Percentiles rank a stretch among this genome's conserved stretches.
These are phyloP conservation scores for Drosophila cognata DNA, from an alignment of 2,888 invertebrate genomes.

Conservation along the genomic window DNA sequence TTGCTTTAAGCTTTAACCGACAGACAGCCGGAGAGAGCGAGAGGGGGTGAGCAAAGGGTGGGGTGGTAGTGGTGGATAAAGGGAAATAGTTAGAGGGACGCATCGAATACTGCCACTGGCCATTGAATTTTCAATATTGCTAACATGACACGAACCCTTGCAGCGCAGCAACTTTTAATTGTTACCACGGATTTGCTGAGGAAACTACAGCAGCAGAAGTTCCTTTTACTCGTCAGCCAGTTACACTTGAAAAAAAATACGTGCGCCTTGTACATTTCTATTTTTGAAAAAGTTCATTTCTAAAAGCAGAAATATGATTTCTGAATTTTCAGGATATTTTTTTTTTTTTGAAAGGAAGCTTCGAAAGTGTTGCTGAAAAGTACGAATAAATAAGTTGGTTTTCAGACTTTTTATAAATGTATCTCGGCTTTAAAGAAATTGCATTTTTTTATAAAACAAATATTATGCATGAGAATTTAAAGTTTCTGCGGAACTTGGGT, in stretches of 20 bases:
- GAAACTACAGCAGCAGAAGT: slow-evolving; percentile 1
- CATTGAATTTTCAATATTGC: slow-evolving; percentile 53
- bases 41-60: neutral
- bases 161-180: slow-evolving; percentile 69
- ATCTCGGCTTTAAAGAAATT: neutral
- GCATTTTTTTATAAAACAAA: neutral
- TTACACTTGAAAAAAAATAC: neutral
- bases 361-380: neutral
- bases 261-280: neutral
- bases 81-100: slow-evolving; percentile 1
- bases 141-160: slow-evolving; percentile 51
- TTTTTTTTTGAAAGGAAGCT: neutral
- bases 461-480: neutral
- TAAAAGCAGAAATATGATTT: neutral
- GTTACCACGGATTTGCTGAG: slow-evolving; percentile 64
- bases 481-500: no score
- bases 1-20: slow-evolving; percentile 37
- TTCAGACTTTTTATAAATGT: neutral
- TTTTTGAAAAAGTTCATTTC: neutral
- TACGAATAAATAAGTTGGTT: neutral
- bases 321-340: neutral
- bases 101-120: slow-evolving; percentile 32
- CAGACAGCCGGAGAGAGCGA: neutral
- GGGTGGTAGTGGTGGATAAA: neutral
- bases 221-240: slow-evolving; percentile 1